These are phyloP conservation scores for Actenoides hombroni DNA, from an alignment of 2,113 vertebrate species.

Conservation along the genomic window DNA sequence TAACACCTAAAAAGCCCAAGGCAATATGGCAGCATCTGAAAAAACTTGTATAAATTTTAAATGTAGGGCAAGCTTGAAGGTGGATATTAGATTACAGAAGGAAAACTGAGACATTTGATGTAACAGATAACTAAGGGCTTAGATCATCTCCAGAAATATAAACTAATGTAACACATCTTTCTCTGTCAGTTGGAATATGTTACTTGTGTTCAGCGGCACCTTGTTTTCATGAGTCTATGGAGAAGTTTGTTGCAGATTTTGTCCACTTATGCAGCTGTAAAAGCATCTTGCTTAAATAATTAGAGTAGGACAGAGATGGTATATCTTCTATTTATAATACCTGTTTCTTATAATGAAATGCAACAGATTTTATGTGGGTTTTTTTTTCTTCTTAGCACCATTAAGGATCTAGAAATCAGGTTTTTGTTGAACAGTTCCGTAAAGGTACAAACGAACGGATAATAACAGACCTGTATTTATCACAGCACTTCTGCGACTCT, in stretches of 20 bases:
- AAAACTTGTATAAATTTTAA: slow-evolving; percentile 71
- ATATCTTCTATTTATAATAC: background rate
- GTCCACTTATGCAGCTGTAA: background rate
- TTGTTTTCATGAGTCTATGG: background rate
- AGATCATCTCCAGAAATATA: slow-evolving; percentile 65
- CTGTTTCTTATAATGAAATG: background rate
- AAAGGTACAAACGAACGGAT: background rate
- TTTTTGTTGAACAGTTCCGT: background rate
- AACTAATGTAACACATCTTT: slow-evolving; percentile 42
- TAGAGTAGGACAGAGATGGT: background rate
- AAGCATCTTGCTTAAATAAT: background rate
- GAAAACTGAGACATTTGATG: slow-evolving; percentile 64
- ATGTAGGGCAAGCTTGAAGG: slow-evolving; percentile 49
- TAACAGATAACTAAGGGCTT: slow-evolving; percentile 62
- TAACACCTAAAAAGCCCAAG: slow-evolving; percentile 56
- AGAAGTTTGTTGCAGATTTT: background rate
- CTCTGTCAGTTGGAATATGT: slow-evolving; percentile 44
- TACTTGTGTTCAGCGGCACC: background rate
- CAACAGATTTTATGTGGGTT: background rate
- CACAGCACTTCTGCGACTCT: background rate
- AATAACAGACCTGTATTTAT: background rate
- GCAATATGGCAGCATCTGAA: slow-evolving; percentile 63
- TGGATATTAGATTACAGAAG: slow-evolving; percentile 67
- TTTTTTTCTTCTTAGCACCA: accelerated
- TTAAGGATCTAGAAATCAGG: background rate